Evolutionary conservation across 2,113 vertebrate species (phyloP), one percentile per base, ranked within the genome.

Genomic region (Scomber japonicus): DNA sequence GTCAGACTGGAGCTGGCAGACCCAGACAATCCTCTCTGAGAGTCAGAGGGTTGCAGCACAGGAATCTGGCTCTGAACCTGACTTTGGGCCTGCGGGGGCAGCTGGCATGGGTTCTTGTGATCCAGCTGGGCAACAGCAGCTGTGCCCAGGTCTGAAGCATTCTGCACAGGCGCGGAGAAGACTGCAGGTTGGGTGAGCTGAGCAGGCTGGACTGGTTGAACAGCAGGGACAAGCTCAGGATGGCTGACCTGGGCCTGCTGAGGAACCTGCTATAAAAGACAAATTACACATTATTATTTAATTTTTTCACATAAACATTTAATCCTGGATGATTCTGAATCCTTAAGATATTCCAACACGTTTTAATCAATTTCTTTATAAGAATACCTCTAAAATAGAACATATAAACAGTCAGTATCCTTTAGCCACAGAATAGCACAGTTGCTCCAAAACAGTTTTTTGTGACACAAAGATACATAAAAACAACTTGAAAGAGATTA

Each of bases 41-140:
- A 94, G 80, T 95, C 89, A 3, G 89, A 91, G 44, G 90, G 67
- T 84, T 94, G 96, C 46, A 93, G 72, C 84, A 92, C 16, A 50
- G 92, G 84, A 78, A 96, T 93, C 71, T 88, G 90, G 88, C 79
- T 80, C 78, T 81, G 88, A 64, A 81, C 50, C 62, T 71, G 83
- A 82, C 71, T 83, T 76, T 91, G 86, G 55, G 68, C 68, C 74
- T 86, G 89, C 56, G 45, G 62, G 60, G 75, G 78, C 54, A 87
- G 51, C 66, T 91, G 91, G 90, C 84, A 86, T 3, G 40, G 46
- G 21, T 64, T 85, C 19, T 61, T 82, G 61, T 61, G 88, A 75
- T 90, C 90, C 64, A 86, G 78, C 63, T 89, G 91, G 69, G 72
- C 63, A 12, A 40, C 53, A 35, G 79, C 53, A 53, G 75, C 48